Percentiles rank a stretch among this genome's conserved stretches.
Evolutionary conservation across 2,113 vertebrate species (phyloP).

Genomic region (Corythornis vintsioides): DNA sequence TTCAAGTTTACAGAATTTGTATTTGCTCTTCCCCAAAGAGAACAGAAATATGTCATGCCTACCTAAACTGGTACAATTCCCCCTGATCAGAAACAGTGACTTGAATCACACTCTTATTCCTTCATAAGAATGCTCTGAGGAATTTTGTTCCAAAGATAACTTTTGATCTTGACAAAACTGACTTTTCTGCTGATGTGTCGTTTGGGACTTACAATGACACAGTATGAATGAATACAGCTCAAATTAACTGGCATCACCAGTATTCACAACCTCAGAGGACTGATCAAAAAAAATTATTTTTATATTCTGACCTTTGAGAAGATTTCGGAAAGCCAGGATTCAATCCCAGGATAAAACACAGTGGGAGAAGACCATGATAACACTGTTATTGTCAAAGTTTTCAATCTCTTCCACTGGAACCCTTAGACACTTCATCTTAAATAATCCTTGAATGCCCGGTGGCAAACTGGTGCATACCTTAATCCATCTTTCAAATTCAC

Average conservation of each 20-base stretch:
- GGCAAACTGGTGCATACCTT: neutral
- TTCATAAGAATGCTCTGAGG: neutral
- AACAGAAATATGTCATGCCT: neutral
- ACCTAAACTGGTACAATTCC: rapidly evolving
- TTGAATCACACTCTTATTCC: neutral
- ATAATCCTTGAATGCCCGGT: neutral
- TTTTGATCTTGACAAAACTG: neutral
- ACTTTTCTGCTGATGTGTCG: neutral
- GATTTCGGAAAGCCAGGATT: neutral
- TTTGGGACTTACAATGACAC: neutral
- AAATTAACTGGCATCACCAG: neutral
- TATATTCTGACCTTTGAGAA: slow-evolving; percentile 6
- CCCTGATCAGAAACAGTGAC: neutral
- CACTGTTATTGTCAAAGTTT: neutral
- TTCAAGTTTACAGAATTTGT: neutral
- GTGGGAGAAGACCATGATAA: neutral
- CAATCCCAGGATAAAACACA: neutral
- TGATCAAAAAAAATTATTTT: neutral
- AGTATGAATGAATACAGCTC: neutral
- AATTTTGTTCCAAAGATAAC: neutral
- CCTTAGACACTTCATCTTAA: neutral
- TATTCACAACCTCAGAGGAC: neutral
- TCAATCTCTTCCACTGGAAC: neutral
- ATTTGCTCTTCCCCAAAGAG: neutral
- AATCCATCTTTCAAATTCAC: neutral